Conservation (phyloP, 2,888 invertebrate genomes). For the Cerastis leucographa region DNA sequence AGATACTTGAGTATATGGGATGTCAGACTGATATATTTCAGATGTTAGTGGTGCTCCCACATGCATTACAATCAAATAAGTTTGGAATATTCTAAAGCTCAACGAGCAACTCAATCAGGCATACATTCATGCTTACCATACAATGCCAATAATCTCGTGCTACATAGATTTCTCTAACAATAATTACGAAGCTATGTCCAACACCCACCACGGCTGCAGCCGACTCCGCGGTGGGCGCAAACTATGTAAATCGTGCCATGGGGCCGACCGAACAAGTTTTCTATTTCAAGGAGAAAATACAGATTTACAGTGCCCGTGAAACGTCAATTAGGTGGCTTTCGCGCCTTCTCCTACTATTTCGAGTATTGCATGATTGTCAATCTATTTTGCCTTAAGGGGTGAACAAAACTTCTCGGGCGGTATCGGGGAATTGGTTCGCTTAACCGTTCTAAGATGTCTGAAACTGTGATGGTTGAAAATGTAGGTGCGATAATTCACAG, state of each 20-base stretch:
- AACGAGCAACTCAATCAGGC: slow-evolving; percentile 43
- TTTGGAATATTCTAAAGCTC: slow-evolving; percentile 14
- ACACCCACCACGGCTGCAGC: slow-evolving; percentile 61
- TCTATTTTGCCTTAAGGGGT: slow-evolving; percentile 70
- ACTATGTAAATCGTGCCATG: slow-evolving; percentile 74
- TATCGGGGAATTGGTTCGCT: slow-evolving; percentile 46
- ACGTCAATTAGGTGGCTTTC: slow-evolving; percentile 77
- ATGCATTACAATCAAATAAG: slow-evolving; percentile 18
- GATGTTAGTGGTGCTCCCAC: slow-evolving; percentile 1
- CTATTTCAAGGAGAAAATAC: slow-evolving; percentile 79
- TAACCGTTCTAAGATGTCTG: slow-evolving; percentile 35
- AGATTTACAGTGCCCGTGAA: slow-evolving; percentile 75
- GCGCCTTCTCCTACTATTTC: slow-evolving; percentile 71
- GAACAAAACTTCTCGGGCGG: slow-evolving; percentile 64
- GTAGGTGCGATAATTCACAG: slow-evolving; percentile 46
- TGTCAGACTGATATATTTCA: neutral
- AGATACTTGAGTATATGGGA: neutral
- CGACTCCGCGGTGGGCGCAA: slow-evolving; percentile 60
- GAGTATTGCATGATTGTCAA: slow-evolving; percentile 70
- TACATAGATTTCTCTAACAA: slow-evolving; percentile 68
- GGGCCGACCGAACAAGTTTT: slow-evolving; percentile 71
- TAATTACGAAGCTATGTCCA: slow-evolving; percentile 67
- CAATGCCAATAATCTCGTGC: slow-evolving; percentile 61
- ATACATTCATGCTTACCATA: slow-evolving; percentile 57
- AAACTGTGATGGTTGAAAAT: slow-evolving; percentile 60